Conservation (phyloP, 1,140 invertebrate genomes). For the Sitobion miscanthi region DNA sequence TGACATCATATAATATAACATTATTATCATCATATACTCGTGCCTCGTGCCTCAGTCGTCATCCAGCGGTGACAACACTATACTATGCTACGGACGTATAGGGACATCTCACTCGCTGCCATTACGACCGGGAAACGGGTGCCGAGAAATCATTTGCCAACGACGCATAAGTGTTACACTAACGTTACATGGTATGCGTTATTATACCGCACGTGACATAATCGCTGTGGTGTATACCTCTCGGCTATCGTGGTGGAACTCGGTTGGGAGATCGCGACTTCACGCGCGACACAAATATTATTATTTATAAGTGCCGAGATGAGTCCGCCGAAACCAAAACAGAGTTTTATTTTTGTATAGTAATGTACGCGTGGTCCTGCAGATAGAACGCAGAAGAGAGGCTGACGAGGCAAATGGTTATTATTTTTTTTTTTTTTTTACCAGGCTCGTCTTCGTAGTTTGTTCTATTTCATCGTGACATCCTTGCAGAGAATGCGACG, state of each 20-base stretch:
- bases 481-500: neutral
- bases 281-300: no score
- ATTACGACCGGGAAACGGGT: neutral
- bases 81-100: no score
- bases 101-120: neutral
- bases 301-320: no score
- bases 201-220: no score
- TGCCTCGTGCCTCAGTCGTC: neutral
- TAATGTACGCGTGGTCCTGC: no score
- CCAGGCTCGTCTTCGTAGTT: neutral
- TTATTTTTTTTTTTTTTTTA: neutral
- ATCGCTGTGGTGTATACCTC: no score
- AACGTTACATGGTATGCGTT: neutral
- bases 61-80: neutral
- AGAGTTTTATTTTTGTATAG: no score
- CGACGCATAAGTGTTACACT: neutral
- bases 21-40: neutral
- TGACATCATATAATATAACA: neutral
- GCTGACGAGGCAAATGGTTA: no score
- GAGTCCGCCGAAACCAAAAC: no score
- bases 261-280: no score
- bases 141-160: neutral
- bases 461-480: neutral
- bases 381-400: no score
- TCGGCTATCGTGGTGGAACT: no score